phyloP scores from a whole-genome alignment of 1,140 invertebrate species.

The Akabosia matsudoensis region DNA sequence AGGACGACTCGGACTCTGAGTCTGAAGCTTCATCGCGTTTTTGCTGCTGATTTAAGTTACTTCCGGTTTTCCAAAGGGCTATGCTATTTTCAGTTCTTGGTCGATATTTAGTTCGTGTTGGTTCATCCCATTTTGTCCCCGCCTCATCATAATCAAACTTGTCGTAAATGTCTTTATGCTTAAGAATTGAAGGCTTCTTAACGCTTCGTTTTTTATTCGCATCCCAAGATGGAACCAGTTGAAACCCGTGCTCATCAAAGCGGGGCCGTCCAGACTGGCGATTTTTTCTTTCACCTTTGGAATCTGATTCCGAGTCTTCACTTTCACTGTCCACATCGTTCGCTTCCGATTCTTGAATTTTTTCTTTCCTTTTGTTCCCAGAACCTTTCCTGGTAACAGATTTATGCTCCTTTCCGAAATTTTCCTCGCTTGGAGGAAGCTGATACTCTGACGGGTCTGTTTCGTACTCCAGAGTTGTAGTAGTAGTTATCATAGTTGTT shows the following conservation, averaged over 20 bases:
- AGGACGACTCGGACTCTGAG: conserved; percentile 1
- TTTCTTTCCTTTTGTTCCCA: neutral
- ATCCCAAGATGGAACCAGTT: conserved; percentile 4
- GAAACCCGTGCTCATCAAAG: conserved; percentile 11
- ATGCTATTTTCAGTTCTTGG: neutral
- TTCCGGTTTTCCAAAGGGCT: conserved; percentile 7
- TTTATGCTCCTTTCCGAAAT: neutral
- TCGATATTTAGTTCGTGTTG: neutral
- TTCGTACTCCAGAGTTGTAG: conserved; percentile 10
- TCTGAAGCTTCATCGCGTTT: neutral
- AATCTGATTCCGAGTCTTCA: neutral
- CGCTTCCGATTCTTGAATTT: neutral
- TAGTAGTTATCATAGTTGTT: neutral
- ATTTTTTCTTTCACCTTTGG: neutral
- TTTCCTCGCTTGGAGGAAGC: neutral
- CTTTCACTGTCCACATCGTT: conserved; percentile 12
- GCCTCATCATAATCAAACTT: conserved; percentile 18
- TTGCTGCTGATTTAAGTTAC: neutral
- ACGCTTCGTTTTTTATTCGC: neutral
- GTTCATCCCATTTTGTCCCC: conserved; percentile 4
- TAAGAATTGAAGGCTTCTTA: neutral
- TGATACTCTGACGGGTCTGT: conserved; percentile 9
- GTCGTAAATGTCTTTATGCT: conserved; percentile 8
- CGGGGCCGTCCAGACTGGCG: neutral
- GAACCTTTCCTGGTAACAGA: neutral